Evolutionary conservation across 2,113 vertebrate species (phyloP), one percentile per base, ranked within the genome.

Genomic region (Brachirus orientalis): DNA sequence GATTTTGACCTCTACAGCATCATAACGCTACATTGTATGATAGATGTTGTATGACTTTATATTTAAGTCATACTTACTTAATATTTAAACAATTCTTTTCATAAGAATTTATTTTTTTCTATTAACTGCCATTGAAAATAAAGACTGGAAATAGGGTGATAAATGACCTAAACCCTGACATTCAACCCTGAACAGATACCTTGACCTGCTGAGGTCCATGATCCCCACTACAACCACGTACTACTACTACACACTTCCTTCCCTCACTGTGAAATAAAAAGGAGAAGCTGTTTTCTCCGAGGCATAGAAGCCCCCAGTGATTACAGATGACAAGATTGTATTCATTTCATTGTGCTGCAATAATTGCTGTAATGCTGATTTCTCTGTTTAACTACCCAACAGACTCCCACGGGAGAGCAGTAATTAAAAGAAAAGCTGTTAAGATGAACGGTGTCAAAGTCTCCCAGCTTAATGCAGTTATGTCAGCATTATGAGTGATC

Each of bases 361-460:
- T 94, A 92, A 94, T 93, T 94, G 93, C 90, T 87, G 90, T 88
- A 92, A 93, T 93, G 92, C 91, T 88, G 90, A 90, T 93, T 91
- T 90, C 81, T 90, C 91, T 91, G 89, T 88, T 94, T 94, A 94
- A 94, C 93, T 93, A 94, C 90, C 78, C 82, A 43, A 55, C 82
- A 79, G 76, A 55, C 64, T 91, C 93, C 92, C 92, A 75, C 0
- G 90, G 92, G 93, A 90, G 75, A 80, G 66, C 50, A 60, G 87
- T 92, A 94, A 94, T 94, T 94, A 94, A 93, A 90, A 88, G 90
- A 90, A 90, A 91, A 88, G 89, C 86, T 65, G 83, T 83, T 90
- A 90, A 92, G 89, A 89, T 53, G 85, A 91, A 89, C 80, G 64
- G 84, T 91, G 87, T 91, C 88, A 91, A 73, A 86, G 66, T 80